Percentiles rank a stretch among this genome's conserved stretches.
Conservation (phyloP, 2,797 vertebrate genomes). For the Gymnocypris eckloni region DNA sequence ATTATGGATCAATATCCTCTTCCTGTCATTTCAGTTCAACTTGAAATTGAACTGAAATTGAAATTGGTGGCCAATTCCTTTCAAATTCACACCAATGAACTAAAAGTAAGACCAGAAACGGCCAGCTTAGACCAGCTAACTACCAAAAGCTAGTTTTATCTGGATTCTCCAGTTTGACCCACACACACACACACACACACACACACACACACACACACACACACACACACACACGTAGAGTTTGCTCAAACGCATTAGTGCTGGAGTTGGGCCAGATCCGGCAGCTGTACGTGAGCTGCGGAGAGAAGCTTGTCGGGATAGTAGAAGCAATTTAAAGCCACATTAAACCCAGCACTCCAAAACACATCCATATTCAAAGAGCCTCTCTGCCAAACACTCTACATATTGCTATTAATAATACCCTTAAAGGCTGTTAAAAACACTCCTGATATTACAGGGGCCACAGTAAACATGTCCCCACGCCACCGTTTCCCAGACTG, state of each 20-base stretch:
- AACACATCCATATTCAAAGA: slow-evolving; percentile 43
- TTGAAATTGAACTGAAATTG: not conserved
- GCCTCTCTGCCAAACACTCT: slow-evolving; percentile 31
- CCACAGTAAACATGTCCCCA: slow-evolving; percentile 26
- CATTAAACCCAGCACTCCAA: slow-evolving; percentile 49
- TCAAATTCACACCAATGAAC: not conserved
- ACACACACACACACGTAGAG: not conserved
- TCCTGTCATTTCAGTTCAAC: not conserved
- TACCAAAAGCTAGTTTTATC: not conserved
- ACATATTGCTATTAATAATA: slow-evolving; percentile 40
- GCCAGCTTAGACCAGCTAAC: not conserved
- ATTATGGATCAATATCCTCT: not conserved
- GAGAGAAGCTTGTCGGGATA: slow-evolving; percentile 20
- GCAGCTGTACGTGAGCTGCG: slow-evolving; percentile 26
- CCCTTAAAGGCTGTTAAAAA: slow-evolving; percentile 35
- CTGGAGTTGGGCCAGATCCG: slow-evolving; percentile 42
- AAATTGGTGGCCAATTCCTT: not conserved
- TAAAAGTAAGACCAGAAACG: not conserved
- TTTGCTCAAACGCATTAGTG: slow-evolving; percentile 39
- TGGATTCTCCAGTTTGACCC: not conserved
- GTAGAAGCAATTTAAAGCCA: slow-evolving; percentile 48
- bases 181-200: too few species aligned
- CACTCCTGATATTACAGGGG: slow-evolving; percentile 31
- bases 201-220: slow-evolving; percentile 10
- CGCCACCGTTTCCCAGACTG: not conserved